These are phyloP conservation scores for Hyposoter didymator DNA, from an alignment of 2,888 invertebrate species.

Conservation along the genomic window DNA sequence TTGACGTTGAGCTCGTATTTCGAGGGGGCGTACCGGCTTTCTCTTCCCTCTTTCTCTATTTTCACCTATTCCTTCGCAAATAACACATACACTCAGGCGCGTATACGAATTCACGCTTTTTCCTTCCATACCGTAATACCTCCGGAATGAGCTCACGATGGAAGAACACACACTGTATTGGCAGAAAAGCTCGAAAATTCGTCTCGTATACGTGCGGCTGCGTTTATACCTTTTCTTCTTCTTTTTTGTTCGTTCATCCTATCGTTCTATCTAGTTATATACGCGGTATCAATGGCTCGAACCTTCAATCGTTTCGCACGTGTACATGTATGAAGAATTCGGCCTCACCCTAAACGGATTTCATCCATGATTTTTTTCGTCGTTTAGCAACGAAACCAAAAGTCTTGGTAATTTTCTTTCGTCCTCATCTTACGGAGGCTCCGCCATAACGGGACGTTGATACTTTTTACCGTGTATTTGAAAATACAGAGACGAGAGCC, in stretches of 20 bases:
- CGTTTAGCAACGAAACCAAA: not conserved
- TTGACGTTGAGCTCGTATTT: constrained; percentile 73
- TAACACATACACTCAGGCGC: constrained; percentile 5
- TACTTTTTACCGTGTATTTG: not conserved
- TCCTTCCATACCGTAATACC: constrained; percentile 40
- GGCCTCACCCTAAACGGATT: not conserved
- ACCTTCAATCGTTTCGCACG: constrained; percentile 73
- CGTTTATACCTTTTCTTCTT: not conserved
- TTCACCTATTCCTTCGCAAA: constrained; percentile 30
- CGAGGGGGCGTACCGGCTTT: constrained; percentile 67
- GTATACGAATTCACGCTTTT: not conserved
- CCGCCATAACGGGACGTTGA: not conserved
- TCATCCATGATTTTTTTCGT: not conserved
- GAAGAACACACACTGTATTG: constrained; percentile 17
- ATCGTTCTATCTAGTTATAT: constrained; percentile 39
- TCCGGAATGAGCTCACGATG: constrained; percentile 35
- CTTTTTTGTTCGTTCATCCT: constrained; percentile 19
- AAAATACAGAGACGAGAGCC: not conserved
- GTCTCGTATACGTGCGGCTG: not conserved
- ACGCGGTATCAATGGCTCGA: constrained; percentile 67
- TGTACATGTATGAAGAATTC: constrained; percentile 6
- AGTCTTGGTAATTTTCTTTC: not conserved
- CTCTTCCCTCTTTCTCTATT: constrained; percentile 52
- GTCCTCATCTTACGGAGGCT: not conserved
- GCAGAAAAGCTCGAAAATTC: constrained; percentile 26